Conservation (phyloP, 2,113 vertebrate species). For the Callospermophilus lateralis region DNA sequence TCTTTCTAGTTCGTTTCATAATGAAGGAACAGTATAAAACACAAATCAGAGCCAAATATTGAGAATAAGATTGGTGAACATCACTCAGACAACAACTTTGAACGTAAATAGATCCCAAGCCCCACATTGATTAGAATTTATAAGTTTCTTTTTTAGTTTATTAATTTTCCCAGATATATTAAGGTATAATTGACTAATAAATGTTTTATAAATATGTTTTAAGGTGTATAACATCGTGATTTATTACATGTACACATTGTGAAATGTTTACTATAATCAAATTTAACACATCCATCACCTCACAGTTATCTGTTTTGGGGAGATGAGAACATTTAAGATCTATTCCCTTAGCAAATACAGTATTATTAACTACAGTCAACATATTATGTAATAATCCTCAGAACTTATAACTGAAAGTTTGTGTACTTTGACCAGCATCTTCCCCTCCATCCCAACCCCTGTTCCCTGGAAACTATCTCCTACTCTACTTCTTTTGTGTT, state of each 20-base stretch:
- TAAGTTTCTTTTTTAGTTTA: slow-evolving; percentile 30
- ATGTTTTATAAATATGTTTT: neutral
- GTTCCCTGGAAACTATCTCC: neutral
- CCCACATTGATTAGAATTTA: neutral
- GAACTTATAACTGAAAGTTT: neutral
- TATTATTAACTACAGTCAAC: neutral
- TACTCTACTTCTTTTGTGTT: neutral
- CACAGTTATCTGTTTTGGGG: neutral
- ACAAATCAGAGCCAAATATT: neutral
- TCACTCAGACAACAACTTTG: neutral
- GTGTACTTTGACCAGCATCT: neutral
- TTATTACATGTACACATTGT: neutral
- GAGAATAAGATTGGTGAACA: neutral
- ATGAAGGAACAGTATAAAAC: neutral
- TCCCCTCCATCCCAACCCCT: neutral
- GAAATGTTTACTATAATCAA: slow-evolving; percentile 4
- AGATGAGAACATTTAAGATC: neutral
- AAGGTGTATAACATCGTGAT: neutral
- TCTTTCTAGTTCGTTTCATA: slow-evolving; percentile 30
- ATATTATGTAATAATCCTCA: neutral
- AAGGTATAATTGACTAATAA: neutral
- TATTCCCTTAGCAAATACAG: neutral
- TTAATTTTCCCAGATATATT: neutral
- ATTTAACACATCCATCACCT: neutral
- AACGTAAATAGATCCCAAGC: neutral